Base-by-base conservation (phyloP, 2,888 invertebrate species). In the Drosophila acutilabella region DNA sequence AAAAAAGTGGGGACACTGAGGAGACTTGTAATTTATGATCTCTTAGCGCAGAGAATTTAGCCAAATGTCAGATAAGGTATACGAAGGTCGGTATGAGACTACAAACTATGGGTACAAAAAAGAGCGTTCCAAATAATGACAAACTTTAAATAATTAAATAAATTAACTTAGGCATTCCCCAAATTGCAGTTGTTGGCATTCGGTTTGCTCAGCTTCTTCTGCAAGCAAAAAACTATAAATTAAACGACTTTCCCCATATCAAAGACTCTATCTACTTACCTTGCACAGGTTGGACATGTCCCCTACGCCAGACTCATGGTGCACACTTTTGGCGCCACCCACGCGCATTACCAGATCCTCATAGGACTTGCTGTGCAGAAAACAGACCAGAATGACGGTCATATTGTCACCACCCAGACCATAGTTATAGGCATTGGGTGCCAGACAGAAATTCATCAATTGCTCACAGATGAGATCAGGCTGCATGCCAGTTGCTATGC, bases 401-500 rank as follows among this genome's bases (percentile, higher is more conserved):
- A 99, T 99, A 93, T 99, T 99, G 93, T 99, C 99, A 93, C 99
- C 98, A 75, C 99, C 99, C 38, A 98, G 94, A 1, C 98, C 99
- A 45, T 97, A 97, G 94, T 98, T 97, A 85, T 97, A 96, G 89
- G 97, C 97, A 93, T 99, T 98, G 2, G 99, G 99, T 0, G 99
- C 98, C 65, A 99, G 94, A 92, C 99, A 99, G 70, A 96, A 94
- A 84, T 95, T 97, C 95, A 99, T 97, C 67, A 99, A 93, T 71
- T 97, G 96, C 92, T 99, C 99, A 93, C 99, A 99, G 64, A 99
- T 98, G 90, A 95, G 95, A 90, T 98, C 97, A 10, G 99, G 99
- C 92, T 97, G 96, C 94, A 96, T 94, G 0, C 96, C 95, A 67
- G 94, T 94, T 4, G 96, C 95, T 58, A 99, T 94, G 41, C 97